Conservation (phyloP, 2,113 vertebrate genomes). For the Catharus bicknelli region DNA sequence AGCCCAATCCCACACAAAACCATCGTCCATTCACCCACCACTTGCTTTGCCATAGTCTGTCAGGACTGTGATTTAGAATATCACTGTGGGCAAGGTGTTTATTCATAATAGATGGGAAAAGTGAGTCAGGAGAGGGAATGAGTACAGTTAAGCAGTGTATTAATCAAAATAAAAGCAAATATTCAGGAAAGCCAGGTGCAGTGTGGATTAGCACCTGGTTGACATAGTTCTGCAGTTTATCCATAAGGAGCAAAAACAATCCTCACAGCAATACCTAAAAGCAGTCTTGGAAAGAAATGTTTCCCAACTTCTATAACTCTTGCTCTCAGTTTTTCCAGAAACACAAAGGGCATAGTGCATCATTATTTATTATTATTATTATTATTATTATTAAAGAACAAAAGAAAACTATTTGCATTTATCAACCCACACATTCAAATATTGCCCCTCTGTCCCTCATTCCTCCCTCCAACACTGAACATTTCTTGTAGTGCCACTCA, state of each 20-base stretch:
- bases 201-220: background rate
- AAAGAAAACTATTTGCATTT: constrained; percentile 12
- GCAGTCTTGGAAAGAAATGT: background rate
- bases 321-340: background rate
- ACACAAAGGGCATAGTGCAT: background rate
- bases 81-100: background rate
- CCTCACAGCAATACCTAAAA: background rate
- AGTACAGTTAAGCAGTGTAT: background rate
- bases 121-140: background rate
- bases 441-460: background rate
- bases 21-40: background rate
- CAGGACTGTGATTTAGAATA: background rate
- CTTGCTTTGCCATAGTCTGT: background rate
- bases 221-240: background rate
- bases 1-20: background rate
- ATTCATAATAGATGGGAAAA: background rate
- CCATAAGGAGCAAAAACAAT: background rate
- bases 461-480: background rate
- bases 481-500: background rate
- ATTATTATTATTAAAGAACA: background rate
- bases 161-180: constrained; percentile 24
- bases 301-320: background rate
- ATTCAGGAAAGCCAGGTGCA: constrained; percentile 25
- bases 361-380: background rate
- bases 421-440: background rate